Evolutionary conservation across 2,113 vertebrate species (phyloP).

Genomic region (Rhea americana): DNA sequence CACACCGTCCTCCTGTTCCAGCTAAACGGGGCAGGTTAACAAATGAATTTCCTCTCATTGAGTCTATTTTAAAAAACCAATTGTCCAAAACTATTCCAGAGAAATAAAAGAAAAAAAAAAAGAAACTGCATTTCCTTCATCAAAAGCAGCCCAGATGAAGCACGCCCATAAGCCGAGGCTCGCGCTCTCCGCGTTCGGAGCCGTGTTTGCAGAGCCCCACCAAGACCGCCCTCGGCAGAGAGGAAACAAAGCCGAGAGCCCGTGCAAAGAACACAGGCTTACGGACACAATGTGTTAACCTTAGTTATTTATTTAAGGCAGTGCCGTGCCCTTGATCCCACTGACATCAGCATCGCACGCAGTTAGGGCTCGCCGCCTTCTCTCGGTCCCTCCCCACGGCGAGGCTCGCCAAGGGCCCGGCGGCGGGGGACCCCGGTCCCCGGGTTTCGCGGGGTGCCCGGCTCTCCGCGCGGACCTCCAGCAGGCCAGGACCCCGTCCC

Average conservation of each 20-base stretch:
- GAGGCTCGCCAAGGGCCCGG: neutral
- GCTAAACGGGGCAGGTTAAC: neutral
- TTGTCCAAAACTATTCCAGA: constrained; percentile 46
- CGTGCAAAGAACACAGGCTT: neutral
- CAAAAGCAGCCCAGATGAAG: constrained; percentile 14
- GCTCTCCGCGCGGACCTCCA: no score
- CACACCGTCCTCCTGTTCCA: neutral
- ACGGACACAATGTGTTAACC: neutral
- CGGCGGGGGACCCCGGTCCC: accelerated
- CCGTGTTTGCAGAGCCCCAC: accelerated
- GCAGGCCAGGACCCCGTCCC: no score
- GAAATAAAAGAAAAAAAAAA: constrained; percentile 35
- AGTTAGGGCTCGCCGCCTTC: neutral
- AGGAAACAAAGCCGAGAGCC: neutral
- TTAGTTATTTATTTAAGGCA: neutral
- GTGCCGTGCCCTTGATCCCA: accelerated
- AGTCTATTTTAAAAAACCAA: constrained; percentile 61
- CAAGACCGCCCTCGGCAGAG: neutral
- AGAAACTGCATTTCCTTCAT: constrained; percentile 44
- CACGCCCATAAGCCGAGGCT: accelerated
- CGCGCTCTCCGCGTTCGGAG: accelerated
- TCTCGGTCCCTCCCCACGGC: accelerated
- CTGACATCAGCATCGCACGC: accelerated
- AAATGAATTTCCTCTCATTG: constrained; percentile 69
- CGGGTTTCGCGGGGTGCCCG: no score